phyloP scores from a whole-genome alignment of 2,113 vertebrate genomes.

The Collichthys lucidus region DNA sequence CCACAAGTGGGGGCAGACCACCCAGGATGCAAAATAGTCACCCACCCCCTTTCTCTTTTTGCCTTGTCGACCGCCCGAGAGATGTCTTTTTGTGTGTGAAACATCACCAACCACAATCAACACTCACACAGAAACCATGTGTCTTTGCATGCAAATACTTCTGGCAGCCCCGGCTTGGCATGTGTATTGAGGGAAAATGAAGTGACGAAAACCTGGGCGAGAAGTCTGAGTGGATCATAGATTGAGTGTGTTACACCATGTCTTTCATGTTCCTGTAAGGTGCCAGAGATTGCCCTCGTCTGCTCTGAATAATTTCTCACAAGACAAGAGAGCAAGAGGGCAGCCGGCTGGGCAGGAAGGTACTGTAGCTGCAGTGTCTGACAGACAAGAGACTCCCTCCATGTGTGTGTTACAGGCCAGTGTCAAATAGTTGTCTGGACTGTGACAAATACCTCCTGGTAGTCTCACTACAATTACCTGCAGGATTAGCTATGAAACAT shows the following conservation, averaged over 20 bases:
- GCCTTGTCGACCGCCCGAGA: slow-evolving; percentile 78
- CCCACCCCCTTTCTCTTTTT: slow-evolving; percentile 79
- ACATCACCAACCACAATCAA: slow-evolving; percentile 80
- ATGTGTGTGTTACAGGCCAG: slow-evolving; percentile 72
- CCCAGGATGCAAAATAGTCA: slow-evolving; percentile 88
- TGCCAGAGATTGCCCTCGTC: slow-evolving; percentile 59
- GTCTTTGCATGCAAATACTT: slow-evolving; percentile 80
- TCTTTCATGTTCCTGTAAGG: slow-evolving; percentile 63
- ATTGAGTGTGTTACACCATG: slow-evolving; percentile 31
- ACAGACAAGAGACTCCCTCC: slow-evolving; percentile 62
- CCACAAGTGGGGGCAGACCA: slow-evolving; percentile 89
- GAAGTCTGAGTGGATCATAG: slow-evolving; percentile 33
- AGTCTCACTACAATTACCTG: slow-evolving; percentile 68
- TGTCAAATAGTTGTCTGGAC: slow-evolving; percentile 84
- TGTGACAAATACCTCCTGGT: slow-evolving; percentile 81
- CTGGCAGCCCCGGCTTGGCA: slow-evolving; percentile 64
- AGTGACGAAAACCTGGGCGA: slow-evolving; percentile 69
- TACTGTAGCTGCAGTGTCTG: slow-evolving; percentile 76
- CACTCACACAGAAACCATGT: slow-evolving; percentile 71
- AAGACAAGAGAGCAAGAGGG: slow-evolving; percentile 67
- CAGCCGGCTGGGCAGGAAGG: slow-evolving; percentile 51
- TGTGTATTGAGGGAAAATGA: slow-evolving; percentile 74
- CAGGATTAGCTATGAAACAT: slow-evolving; percentile 66
- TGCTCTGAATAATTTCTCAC: slow-evolving; percentile 70
- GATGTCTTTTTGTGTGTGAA: slow-evolving; percentile 83